These are phyloP conservation scores for Poecile atricapillus DNA, from an alignment of 2,113 vertebrate species.

Conservation along the genomic window DNA sequence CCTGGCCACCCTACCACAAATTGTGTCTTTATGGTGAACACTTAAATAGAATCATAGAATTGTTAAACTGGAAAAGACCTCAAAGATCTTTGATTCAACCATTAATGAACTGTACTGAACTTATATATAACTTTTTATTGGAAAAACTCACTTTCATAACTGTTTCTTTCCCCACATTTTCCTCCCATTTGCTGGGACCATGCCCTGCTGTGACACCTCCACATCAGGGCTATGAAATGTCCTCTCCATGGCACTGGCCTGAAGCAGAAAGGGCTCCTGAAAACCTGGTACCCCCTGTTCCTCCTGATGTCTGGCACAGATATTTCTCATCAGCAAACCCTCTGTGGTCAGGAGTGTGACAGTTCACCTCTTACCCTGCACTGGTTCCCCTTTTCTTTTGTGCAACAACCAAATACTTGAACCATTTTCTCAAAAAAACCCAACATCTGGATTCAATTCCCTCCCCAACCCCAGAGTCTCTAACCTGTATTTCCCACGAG, in stretches of 20 bases:
- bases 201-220: not conserved
- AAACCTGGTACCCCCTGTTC: fast-evolving
- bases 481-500: constrained; percentile 37
- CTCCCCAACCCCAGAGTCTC: not conserved
- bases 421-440: not conserved
- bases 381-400: not conserved
- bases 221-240: not conserved
- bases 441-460: constrained; percentile 26
- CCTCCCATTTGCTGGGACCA: not conserved
- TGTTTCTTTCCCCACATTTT: not conserved
- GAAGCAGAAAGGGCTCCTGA: not conserved
- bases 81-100: not conserved
- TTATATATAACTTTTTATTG: not conserved
- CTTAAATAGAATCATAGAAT: not conserved
- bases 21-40: not conserved
- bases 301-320: not conserved
- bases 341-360: not conserved
- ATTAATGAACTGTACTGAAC: not conserved
- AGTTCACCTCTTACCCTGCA: not conserved
- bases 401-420: not conserved
- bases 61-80: not conserved
- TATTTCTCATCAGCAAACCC: not conserved
- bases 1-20: not conserved
- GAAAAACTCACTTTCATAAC: not conserved
- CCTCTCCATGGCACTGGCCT: not conserved